Percentiles rank a stretch among this genome's conserved stretches.
Conservation (phyloP, 2,888 invertebrate species). For the Spialia ferax region DNA sequence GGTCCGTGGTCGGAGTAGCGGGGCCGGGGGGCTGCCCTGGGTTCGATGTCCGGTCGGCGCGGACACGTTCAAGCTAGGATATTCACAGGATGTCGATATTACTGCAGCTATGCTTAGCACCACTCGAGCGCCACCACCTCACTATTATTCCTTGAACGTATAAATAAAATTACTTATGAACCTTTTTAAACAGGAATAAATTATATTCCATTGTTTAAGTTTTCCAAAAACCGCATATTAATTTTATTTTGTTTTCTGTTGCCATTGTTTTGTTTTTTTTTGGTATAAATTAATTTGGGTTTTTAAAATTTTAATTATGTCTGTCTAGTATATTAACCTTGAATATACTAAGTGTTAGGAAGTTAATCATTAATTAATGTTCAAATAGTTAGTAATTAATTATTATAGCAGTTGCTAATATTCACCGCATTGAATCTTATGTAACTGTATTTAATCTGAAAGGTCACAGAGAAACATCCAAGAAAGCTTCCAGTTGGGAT, state of each 20-base stretch:
- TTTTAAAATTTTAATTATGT: constrained; percentile 14
- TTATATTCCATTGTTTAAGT: constrained; percentile 11
- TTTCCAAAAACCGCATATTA: neutral
- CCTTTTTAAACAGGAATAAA: neutral
- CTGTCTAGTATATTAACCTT: constrained; percentile 15
- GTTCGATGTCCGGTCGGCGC: constrained; percentile 77
- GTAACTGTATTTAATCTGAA: neutral
- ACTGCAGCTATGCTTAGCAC: constrained; percentile 47
- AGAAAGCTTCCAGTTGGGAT: neutral
- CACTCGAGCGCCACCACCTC: constrained; percentile 19
- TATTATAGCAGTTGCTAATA: neutral
- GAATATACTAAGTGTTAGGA: constrained; percentile 8
- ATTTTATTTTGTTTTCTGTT: neutral
- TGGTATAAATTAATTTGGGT: neutral
- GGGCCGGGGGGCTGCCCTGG: constrained; percentile 55
- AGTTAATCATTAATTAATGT: neutral
- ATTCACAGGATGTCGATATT: constrained; percentile 75
- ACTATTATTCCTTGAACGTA: constrained; percentile 21
- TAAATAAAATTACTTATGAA: neutral
- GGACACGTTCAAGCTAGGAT: constrained; percentile 64
- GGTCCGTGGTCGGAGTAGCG: constrained; percentile 43
- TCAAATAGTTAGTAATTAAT: neutral
- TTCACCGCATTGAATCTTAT: neutral
- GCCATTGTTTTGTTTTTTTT: constrained; percentile 19
- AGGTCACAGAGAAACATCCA: neutral